These are phyloP conservation scores for Chroicocephalus ridibundus DNA, from an alignment of 2,113 vertebrate genomes.

Conservation along the genomic window DNA sequence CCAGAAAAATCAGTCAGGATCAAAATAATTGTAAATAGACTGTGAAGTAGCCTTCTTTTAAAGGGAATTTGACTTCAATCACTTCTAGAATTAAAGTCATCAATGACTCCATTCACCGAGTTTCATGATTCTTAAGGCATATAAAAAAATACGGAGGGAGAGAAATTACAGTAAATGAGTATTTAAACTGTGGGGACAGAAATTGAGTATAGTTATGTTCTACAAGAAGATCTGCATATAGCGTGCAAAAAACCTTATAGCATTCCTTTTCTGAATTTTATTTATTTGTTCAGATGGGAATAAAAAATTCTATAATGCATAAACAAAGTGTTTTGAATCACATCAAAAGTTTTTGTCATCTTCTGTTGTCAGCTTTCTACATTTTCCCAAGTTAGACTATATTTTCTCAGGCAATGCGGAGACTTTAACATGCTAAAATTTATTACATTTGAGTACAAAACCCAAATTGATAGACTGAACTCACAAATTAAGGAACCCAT, in stretches of 20 bases:
- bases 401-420: neutral
- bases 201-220: neutral
- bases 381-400: neutral
- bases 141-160: neutral
- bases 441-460: neutral
- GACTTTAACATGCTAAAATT: neutral
- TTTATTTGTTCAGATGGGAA: neutral
- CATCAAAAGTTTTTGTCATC: neutral
- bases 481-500: neutral
- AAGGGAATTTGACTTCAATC: neutral
- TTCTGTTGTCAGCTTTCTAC: neutral
- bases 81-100: neutral
- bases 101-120: neutral
- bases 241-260: neutral
- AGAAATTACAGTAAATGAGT: neutral
- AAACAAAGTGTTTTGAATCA: neutral
- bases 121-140: neutral
- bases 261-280: neutral
- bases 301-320: neutral
- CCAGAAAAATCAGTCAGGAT: neutral
- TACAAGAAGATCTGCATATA: neutral
- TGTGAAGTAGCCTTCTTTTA: neutral
- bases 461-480: neutral
- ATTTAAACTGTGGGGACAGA: neutral
- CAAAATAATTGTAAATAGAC: neutral